Evolutionary conservation across 1,140 invertebrate species (phyloP), one percentile per base, ranked within the genome.

Genomic region (Drosophila lacteicornis): DNA sequence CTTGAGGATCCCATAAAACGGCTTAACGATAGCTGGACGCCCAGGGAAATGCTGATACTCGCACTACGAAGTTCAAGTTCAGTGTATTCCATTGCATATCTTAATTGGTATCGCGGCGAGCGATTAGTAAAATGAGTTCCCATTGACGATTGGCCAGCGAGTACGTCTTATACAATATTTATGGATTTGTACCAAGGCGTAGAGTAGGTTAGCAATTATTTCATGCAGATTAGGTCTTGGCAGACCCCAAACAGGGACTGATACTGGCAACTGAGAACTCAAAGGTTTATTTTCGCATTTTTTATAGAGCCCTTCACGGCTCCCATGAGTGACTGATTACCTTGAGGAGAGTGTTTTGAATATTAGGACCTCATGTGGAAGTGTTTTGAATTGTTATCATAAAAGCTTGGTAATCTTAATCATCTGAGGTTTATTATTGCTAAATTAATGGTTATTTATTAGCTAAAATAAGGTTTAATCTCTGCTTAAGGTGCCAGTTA

Each of bases 51-150:
- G 19, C 53, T 36, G 46, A 73, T 43, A 55, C 36, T 50, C 13
- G 25, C 19, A 71, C 53, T 36, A 15, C 51, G 40, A 71, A 58
- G 69, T 73, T 71, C 67, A 73, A 73, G 69, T 71, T 71, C 51
- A 70, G 45, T 49, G 45, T 36, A 36, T 38, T 38, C 19, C 38
- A 51, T 15, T 67, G 25, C 40, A 36, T 58, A 45, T 59, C 36
- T 50, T 45, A 59, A 71, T 43, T 38, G 30, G 67, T 70, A 55
- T 73, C 53, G 69, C 40, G 38, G 38, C 45, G 11, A 33, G 19
- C 69, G 69, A 73, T 71, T 71, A 73, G 67, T 73, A 60, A 73
- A 73, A 71, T 71, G 30, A 71, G 46, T 22, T 73, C n/a, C 40
- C 40, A 70, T 68, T 68, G 67, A 70, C 62, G 15, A 43, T 42